Base-by-base conservation (phyloP, 2,888 invertebrate species). In the Nephrotoma flavescens region DNA sequence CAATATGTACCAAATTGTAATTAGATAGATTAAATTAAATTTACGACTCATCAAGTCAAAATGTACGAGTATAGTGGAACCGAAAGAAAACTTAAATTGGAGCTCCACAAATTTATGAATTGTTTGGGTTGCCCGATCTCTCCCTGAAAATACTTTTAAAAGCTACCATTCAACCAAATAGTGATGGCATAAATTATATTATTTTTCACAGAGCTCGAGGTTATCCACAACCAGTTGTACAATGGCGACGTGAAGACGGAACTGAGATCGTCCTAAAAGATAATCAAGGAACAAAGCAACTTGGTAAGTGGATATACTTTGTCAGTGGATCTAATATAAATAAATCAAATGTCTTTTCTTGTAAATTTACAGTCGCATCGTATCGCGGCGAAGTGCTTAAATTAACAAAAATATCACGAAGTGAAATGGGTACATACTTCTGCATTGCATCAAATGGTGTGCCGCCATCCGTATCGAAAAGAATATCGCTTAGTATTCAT, bases 361-460 rank as follows among this genome's bases (percentile, higher is more conserved):
- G 42, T n/a, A 83, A 84, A 42, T 42, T 84, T 44, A 42, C 19
- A 85, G 85, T 85, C 3, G 44, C 94, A 87, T 93, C 94, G 87
- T 95, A 93, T 90, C 95, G 95, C 89, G 96, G 96, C 87, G 96
- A 96, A 91, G 94, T 95, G 87, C 92, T 97, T 89, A 94, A 94
- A 88, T 92, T 97, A 88, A 93, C 94, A 88, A 97, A 96, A 92
- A 95, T 97, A 91, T 95, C 96, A 87, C 94, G 97, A 88, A 95
- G 96, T 84, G 97, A 97, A 91, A 97, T 97, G 97, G 97, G 97
- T 15, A 95, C 96, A 88, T 97, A 97, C 92, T 93, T 97, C 89
- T 97, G 97, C 92, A 97, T 97, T 89, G 97, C 97, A 83, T 95
- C 96, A 89, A 97, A 97, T 89, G 96, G 96, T 42, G 95, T 97